A percentile compares a stretch with the other conserved stretches of the same genome.
Evolutionary conservation across 2,113 vertebrate genomes (phyloP).

Genomic region (Copsychus sechellarum): DNA sequence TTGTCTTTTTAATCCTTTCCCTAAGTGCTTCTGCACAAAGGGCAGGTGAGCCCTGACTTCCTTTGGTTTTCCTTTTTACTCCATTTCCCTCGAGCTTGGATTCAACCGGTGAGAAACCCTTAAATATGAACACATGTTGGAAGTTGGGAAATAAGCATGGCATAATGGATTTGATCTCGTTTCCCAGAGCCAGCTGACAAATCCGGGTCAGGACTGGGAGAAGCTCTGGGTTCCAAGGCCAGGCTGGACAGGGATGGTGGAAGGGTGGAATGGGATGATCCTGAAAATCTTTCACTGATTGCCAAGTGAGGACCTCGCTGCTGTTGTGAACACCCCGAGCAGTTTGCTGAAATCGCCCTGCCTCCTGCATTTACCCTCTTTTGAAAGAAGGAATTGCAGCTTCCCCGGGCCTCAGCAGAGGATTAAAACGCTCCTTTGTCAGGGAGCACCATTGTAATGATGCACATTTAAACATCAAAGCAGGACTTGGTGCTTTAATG

Average conservation of each 20-base stretch:
- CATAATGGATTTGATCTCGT: too few species aligned
- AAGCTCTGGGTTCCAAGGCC: not conserved
- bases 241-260: not conserved
- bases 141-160: not conserved
- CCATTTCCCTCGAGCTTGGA: not conserved
- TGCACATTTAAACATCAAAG: slow-evolving; percentile 73
- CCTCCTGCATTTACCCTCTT: slow-evolving; percentile 15
- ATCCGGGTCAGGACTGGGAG: not conserved
- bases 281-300: not conserved
- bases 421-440: slow-evolving; percentile 72
- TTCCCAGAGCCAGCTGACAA: not conserved
- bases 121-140: not conserved
- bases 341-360: not conserved
- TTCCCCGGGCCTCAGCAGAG: slow-evolving; percentile 18
- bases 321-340: not conserved
- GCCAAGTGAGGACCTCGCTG: not conserved
- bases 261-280: too few species aligned
- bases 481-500: slow-evolving; percentile 78
- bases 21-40: not conserved
- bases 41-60: not conserved
- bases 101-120: not conserved
- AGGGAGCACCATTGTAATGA: slow-evolving; percentile 42
- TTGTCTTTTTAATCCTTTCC: not conserved
- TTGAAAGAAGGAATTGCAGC: not conserved
- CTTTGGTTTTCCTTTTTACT: not conserved